Evolutionary conservation across 2,797 vertebrate genomes (phyloP), one percentile per base, ranked within the genome.

Genomic region (Clangula hyemalis): DNA sequence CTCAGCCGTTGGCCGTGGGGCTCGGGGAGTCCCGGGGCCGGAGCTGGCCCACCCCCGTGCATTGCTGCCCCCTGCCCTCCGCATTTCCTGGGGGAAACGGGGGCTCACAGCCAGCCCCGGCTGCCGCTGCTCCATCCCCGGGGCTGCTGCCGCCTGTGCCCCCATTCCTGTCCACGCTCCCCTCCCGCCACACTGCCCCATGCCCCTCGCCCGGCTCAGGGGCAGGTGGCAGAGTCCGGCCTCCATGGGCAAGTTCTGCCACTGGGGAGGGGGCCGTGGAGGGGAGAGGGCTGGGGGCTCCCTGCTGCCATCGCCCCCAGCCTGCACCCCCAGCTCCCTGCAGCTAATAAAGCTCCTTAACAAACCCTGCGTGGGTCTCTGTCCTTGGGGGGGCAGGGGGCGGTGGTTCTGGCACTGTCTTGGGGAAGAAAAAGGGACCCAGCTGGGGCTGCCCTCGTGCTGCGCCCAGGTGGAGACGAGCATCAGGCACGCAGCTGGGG

Each of bases 311-410:
- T 70, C 45, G 0, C 45, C 64, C 89, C 87, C 69, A 43, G 49
- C 91, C 95, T 94, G 88, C 70, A 3, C 91, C 82, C 57, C 87
- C 94, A 91, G 93, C 79, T 77, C 74, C 90, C 94, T 90, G 96
- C 95, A 94, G 85, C 85, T 91, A 97, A 97, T 97, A 97, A 97
- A 96, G 93, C 82, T 92, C 95, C 87, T 95, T 90, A 85, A 92
- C 0, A 14, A 94, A 93, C 53, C 49, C 72, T 34, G 51, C 0
- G 1, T 13, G 18, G 5, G 19, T 87, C 62, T 95, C 61, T 78
- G 80, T 75, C 65, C 39, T 27, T 6, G 49, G 64, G 49, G 38
- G 1, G 0, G 38, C 0, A 6, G 1, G 58, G 28, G 45, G 32
- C 45, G 1, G 0, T 0, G 15, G 41, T 32, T 57, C 54, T 62